Evolutionary conservation across 1,140 invertebrate species (phyloP), one percentile per base, ranked within the genome.

Genomic region (Drosophila serrata): DNA sequence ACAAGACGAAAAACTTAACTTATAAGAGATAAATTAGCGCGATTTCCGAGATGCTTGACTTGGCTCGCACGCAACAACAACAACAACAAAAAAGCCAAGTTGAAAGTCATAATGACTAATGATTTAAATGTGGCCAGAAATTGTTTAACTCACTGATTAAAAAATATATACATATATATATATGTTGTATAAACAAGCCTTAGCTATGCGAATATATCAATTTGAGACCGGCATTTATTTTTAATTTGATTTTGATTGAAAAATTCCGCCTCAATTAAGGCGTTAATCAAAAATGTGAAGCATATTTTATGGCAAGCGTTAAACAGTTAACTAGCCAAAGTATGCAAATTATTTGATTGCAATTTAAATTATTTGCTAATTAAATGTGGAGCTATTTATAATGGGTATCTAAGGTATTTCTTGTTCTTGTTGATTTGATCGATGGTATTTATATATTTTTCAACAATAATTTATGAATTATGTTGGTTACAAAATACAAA

Each of bases 31-130:
- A 87, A 87, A 87, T 88, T 76, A 88, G 69, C 79, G 62, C 79
- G 82, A 86, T 87, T 82, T 82, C 55, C 49, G 70, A 86, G 75
- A 64, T 56, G 59, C 74, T 75, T 42, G 69, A 46, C 69, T 48
- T 73, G 65, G 67, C 51, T 56, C 11, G 69, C 69, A 73, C 69
- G 69, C 69, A 72, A 72, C 42, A 70, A 70, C 46, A 59, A 45
- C 27, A 27, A 27, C 27, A 27, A 27, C 27, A 33, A 33, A 33
- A 64, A 60, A 49, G 75, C 56, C 57, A 77, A 80, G 84, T 64
- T 79, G 62, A 82, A 88, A 79, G 72, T 80, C 81, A 80, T 82
- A 88, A 87, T 87, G 82, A 87, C 82, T 88, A 79, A 87, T 87
- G 75, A 79, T 79, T 82, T 62, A 79, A 77, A 82, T 82, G 67